Evolutionary conservation across 23 tunicate genomes (phyloP), one percentile per base, ranked within the genome.

Genomic region (Corella eumyota): DNA sequence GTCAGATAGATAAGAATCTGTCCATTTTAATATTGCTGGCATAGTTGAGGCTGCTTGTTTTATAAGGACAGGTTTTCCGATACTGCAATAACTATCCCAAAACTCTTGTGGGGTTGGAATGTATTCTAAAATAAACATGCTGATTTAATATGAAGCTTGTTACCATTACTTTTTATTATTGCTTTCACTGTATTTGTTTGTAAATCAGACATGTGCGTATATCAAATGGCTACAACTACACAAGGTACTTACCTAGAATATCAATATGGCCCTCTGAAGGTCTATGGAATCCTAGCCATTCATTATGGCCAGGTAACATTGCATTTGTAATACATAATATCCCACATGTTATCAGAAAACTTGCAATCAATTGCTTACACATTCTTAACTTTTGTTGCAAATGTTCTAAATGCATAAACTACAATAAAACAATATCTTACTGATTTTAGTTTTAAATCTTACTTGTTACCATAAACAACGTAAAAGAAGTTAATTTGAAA

Each of bases 31-130:
- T 21, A 32, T 30, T 0, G 75, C 65, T 15, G 75, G 75, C 75
- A 44, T 45, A 13, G 27, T 26, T 24, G 37, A 27, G n/a, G 75
- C 75, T 30, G 37, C 65, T 11, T 55, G 55, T 32, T 36, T 70
- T 21, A 70, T 25, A 5, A 70, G 38, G 26, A 36, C 75, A 20
- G 75, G 75, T 58, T 45, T 70, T 24, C 75, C 75, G 23, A 58
- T 25, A 15, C 38, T 37, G 44, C 65, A 36, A 34, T 70, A 70
- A 22, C 38, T 20, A 29, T 70, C 67, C 75, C 75, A 70, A 22
- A 70, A 70, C 55, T 34, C 34, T 35, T 61, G 34, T 40, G 75
- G 66, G 17, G 68, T 45, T 11, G 55, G 69, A 31, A 64, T 45
- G 21, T 64, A 29, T 0, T 30, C 56, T 44, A 27, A 17, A 40